These are phyloP conservation scores for Natator depressus DNA, from an alignment of 2,113 vertebrate genomes.

Conservation along the genomic window DNA sequence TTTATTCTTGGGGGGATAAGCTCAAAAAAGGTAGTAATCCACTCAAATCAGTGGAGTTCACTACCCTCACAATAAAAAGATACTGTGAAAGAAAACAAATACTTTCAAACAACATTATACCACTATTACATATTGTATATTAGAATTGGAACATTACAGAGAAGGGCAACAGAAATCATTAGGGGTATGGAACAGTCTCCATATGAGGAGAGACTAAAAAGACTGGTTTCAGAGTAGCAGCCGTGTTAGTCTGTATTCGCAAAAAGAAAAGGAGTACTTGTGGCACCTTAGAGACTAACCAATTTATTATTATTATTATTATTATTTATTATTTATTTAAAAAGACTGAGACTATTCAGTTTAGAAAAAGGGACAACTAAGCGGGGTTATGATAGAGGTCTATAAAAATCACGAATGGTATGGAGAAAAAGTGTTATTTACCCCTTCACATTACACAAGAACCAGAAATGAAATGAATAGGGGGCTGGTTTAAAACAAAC, in stretches of 20 bases:
- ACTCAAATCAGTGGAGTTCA: slow-evolving; percentile 13
- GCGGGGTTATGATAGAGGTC: background rate
- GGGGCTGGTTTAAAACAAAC: background rate
- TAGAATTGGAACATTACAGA: background rate
- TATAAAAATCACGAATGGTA: background rate
- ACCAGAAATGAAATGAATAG: background rate
- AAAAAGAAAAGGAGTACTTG: too few relatives aligned
- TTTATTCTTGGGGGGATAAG: slow-evolving; percentile 53
- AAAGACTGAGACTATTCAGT: background rate
- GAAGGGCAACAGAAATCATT: background rate
- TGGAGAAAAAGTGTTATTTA: background rate
- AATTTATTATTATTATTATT: too few relatives aligned
- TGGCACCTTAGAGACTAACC: too few relatives aligned
- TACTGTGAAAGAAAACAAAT: slow-evolving; percentile 19
- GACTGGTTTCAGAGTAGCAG: too few relatives aligned
- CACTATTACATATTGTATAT: background rate
- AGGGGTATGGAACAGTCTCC: background rate
- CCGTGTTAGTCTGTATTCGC: too few relatives aligned
- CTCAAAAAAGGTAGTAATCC: slow-evolving; percentile 54
- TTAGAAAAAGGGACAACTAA: background rate
- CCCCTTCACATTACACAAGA: background rate
- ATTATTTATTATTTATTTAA: background rate
- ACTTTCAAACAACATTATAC: background rate
- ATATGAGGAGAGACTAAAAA: background rate
- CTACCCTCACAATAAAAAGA: background rate